Conservation (phyloP, 1,140 invertebrate genomes). For the Drosophila erecta region DNA sequence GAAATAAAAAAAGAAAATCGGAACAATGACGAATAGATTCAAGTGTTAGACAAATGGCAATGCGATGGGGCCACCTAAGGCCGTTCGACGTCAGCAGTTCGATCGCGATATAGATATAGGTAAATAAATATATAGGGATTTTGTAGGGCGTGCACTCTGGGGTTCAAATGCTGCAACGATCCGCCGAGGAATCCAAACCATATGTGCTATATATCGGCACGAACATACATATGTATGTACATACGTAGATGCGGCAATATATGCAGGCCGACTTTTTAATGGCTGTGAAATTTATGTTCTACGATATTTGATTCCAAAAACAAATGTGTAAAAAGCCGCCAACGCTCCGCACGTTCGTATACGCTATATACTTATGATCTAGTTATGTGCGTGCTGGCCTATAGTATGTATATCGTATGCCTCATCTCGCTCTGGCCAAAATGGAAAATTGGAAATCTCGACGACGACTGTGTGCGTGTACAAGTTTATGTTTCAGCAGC, state of each 20-base stretch:
- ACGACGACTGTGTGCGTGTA: slow-evolving; percentile 19
- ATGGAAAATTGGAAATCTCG: slow-evolving; percentile 65
- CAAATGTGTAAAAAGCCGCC: slow-evolving; percentile 62
- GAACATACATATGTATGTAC: not conserved
- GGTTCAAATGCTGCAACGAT: slow-evolving; percentile 46
- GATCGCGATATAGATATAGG: slow-evolving; percentile 3
- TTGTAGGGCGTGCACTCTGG: slow-evolving; percentile 49
- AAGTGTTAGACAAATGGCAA: slow-evolving; percentile 47
- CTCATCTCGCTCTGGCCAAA: slow-evolving; percentile 46
- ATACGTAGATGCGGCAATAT: slow-evolving; percentile 1
- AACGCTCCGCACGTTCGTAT: slow-evolving; percentile 37
- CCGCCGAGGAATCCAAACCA: slow-evolving; percentile 4
- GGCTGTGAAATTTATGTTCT: slow-evolving; percentile 78
- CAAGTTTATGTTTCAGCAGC: slow-evolving; percentile 78
- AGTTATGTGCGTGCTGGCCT: slow-evolving; percentile 3
- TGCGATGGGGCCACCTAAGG: slow-evolving; percentile 49
- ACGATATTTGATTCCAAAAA: slow-evolving; percentile 82
- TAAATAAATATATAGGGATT: slow-evolving; percentile 1
- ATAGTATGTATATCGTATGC: slow-evolving; percentile 1
- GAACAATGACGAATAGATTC: slow-evolving; percentile 76
- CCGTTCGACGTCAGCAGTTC: slow-evolving; percentile 45
- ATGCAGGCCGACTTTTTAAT: slow-evolving; percentile 58
- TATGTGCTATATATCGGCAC: slow-evolving; percentile 1
- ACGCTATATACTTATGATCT: slow-evolving; percentile 47
- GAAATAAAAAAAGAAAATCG: slow-evolving; percentile 39